Evolutionary conservation across 2,113 vertebrate species (phyloP).

Genomic region (Cathartes aura): DNA sequence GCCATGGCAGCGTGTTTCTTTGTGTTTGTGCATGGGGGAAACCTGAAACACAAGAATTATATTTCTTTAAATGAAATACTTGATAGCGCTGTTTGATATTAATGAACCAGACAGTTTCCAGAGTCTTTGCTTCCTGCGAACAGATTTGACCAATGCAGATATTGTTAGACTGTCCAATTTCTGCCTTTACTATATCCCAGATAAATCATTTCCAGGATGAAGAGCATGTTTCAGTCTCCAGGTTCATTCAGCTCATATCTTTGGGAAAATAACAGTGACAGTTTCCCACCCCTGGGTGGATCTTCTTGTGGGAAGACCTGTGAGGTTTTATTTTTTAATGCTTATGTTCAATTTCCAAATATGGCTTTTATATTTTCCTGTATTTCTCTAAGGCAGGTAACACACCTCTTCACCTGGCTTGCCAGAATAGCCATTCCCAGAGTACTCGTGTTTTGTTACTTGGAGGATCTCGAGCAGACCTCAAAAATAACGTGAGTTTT

Average conservation of each 20-base stretch:
- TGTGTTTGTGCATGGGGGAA: not conserved
- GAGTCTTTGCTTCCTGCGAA: not conserved
- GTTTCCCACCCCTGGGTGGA: not conserved
- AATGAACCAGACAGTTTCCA: not conserved
- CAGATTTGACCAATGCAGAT: not conserved
- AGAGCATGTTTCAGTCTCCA: not conserved
- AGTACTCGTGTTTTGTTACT: slow-evolving; percentile 89
- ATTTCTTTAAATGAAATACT: not conserved
- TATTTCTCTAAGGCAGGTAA: slow-evolving; percentile 89
- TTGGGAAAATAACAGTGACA: not conserved
- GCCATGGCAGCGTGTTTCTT: not conserved
- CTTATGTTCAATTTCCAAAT: not conserved
- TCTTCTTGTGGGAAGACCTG: not conserved
- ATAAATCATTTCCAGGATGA: not conserved
- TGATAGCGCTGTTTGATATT: not conserved
- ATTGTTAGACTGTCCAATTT: not conserved
- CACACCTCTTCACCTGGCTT: slow-evolving; percentile 93
- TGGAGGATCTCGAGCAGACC: slow-evolving; percentile 91
- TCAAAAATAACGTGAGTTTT: slow-evolving; percentile 89
- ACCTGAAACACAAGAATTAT: not conserved
- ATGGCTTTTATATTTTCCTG: not conserved
- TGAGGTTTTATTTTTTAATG: not conserved
- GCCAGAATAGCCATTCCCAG: slow-evolving; percentile 95
- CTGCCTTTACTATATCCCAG: not conserved
- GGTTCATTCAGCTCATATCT: not conserved